Base-by-base conservation (phyloP, 2,888 invertebrate species). In the Chrysolina americana region DNA sequence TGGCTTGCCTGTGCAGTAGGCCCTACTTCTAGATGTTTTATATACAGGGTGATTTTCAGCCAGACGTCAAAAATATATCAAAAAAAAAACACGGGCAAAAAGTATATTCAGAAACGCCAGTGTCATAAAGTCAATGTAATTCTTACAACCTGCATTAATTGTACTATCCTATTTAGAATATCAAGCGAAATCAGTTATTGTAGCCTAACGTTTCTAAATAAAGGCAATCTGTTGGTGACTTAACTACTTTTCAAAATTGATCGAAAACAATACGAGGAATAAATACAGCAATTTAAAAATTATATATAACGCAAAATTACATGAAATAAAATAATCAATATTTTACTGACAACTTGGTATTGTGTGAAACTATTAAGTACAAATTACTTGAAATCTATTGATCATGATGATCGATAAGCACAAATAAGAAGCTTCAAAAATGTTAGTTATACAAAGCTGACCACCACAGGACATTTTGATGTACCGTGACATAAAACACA, bases 371-470 rank as follows among this genome's bases (percentile, higher is more conserved):
- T 77, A 75, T 76, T 83, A 83, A 83, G 83, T 83, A 83, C 83
- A 83, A 80, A 56, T 56, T 77, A 79, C 77, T 76, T 81, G 82
- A 82, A 83, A 83, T 83, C 84, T 83, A 83, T 81, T 83, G 84
- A 83, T 83, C 84, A 82, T 78, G 56, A 74, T 59, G 59, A 59
- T 59, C 59, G 59, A n/a, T 13, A 21, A 56, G 36, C 59, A 59
- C 59, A 13, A 13, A 11, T 23, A 15, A 59, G 36, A 59, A 59
- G 23, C 36, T 64, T 44, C 13, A 71, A 73, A 17, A 59, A 64
- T 64, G 66, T 53, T 41, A 68, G 21, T 68, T 68, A 41, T 72
- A 47, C 6, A 41, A 44, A 65, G 17, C 41, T 47, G 47, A 41
- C 41, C 11, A 28, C 41, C 8, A 56, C 1, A 41, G 17, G 11